Percentiles rank a stretch among this genome's conserved stretches.
Evolutionary conservation across 1,140 invertebrate genomes (phyloP).

Genomic region (Ridgeia piscesae): DNA sequence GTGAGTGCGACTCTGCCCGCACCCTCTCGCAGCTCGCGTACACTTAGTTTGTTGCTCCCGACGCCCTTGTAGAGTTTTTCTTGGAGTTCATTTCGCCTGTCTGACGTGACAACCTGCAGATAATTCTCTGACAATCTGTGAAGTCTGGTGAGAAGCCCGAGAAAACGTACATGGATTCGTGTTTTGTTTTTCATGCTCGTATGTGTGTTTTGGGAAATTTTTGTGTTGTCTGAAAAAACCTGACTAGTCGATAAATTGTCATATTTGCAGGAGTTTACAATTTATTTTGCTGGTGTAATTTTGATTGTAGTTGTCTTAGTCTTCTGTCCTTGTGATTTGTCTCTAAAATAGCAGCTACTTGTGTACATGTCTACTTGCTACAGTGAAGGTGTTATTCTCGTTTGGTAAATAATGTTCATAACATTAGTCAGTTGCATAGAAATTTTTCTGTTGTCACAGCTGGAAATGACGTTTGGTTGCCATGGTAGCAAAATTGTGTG

Average conservation of each 20-base stretch:
- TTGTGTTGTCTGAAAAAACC: no score
- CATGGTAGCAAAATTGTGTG: slow-evolving; percentile 14
- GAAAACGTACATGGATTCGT: no score
- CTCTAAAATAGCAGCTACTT: neutral
- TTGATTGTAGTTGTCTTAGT: neutral
- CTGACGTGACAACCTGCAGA: neutral
- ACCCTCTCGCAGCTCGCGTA: neutral
- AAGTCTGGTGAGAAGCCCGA: no score
- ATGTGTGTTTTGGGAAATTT: no score
- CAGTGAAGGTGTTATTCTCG: no score
- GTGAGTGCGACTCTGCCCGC: neutral
- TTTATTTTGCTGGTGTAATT: neutral
- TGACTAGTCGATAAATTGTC: neutral
- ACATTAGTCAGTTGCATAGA: no score
- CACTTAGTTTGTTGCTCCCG: neutral
- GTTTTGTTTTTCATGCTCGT: no score
- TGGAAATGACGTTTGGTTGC: neutral
- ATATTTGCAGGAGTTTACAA: neutral
- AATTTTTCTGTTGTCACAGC: neutral
- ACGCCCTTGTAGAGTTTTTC: neutral
- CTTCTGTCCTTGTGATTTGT: neutral
- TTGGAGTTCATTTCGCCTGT: neutral
- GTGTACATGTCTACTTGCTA: neutral
- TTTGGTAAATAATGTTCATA: no score
- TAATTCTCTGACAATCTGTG: neutral